Evolutionary conservation across 2,888 invertebrate species (phyloP).

Genomic region (Sclerodermus sp.): DNA sequence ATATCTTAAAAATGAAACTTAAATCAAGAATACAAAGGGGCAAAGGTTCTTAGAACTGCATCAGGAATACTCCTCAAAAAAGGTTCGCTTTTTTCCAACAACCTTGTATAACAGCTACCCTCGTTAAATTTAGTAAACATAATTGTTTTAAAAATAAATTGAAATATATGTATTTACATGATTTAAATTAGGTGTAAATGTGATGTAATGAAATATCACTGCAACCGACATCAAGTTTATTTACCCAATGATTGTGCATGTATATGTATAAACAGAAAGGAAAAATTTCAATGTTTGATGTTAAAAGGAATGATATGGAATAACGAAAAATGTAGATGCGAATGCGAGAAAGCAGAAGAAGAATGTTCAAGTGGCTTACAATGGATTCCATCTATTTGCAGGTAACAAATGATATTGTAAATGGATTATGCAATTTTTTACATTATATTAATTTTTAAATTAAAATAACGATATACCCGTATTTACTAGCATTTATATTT

Average conservation of each 20-base stretch:
- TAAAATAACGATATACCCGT: not conserved
- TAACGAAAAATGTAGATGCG: constrained; percentile 18
- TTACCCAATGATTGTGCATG: constrained; percentile 16
- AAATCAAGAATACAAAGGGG: too few species aligned
- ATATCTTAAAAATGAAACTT: too few species aligned
- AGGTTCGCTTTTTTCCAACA: too few species aligned
- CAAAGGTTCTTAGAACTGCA: too few species aligned
- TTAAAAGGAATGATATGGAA: constrained; percentile 21
- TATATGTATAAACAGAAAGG: constrained; percentile 14
- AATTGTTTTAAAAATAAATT: not conserved
- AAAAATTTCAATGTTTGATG: constrained; percentile 3
- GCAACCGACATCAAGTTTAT: constrained; percentile 19
- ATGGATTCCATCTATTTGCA: constrained; percentile 22
- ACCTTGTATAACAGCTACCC: too few species aligned
- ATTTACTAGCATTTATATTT: too few species aligned
- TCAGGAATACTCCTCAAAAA: too few species aligned
- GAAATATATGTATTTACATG: not conserved
- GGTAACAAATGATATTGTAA: constrained; percentile 16
- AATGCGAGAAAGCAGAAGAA: constrained; percentile 13
- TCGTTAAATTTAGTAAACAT: not conserved
- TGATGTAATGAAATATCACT: constrained; percentile 11
- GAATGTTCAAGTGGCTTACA: constrained; percentile 14
- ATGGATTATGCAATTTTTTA: too few species aligned
- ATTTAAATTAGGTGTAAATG: constrained; percentile 23
- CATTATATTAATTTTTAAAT: not conserved